Evolutionary conservation across 2,797 vertebrate genomes (phyloP), one percentile per base, ranked within the genome.

Genomic region (Sphenodon punctatus): DNA sequence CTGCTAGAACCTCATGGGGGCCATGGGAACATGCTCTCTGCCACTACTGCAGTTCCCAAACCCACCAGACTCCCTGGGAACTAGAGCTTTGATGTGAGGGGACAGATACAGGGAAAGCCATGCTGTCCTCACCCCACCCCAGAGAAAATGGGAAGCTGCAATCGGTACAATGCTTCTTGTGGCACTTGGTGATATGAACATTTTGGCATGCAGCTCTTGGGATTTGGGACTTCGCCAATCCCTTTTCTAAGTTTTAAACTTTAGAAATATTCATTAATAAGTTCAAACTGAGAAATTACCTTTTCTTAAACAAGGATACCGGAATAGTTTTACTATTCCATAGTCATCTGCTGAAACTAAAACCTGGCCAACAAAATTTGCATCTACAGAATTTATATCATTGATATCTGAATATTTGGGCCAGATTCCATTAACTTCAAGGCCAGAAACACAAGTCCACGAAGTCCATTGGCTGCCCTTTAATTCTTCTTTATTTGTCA

Each of bases 321-420:
- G 96, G 90, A 99, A 97, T 90, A 99, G 96, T 90, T 99, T 99
- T 79, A 99, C 97, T 93, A 98, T 95, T 94, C 99, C 99, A 36
- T 98, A 99, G 93, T 99, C 98, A 72, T 99, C 99, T 34, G 98
- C 98, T 55, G 98, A 98, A 89, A 98, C 98, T 94, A 99, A 95
- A 93, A 99, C 97, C 96, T 99, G 98, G 75, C 97, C 98, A 92
- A 95, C 97, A 90, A 97, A 98, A 95, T 99, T 99, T 67, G 97
- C 98, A 68, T 99, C 98, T 88, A 99, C 97, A 71, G 99, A 99
- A 96, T 99, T 99, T 89, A 99, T 97, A 89, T 99, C 98, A 90
- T 97, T 99, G 92, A 97, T 96, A 78, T 98, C 97, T 3, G 98
- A 99, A 94, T 99, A 99, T 90, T 99, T 99, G 86, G 98, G 98